phyloP scores from a whole-genome alignment of 2,888 invertebrate species.

The Amaurobius ferox region DNA sequence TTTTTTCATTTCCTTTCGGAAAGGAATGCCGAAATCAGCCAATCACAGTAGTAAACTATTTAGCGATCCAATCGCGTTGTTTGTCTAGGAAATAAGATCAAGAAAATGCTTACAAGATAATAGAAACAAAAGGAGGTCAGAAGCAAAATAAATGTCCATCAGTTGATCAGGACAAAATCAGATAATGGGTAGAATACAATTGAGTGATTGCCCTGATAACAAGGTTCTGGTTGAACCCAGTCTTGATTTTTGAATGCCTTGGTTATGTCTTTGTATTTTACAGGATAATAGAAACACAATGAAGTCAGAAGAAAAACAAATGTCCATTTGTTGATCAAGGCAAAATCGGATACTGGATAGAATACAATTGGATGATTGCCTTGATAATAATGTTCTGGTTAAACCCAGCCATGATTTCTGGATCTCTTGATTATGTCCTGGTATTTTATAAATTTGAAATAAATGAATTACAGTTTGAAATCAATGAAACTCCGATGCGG shows the following conservation, averaged over 20 bases:
- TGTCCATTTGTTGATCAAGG: background rate
- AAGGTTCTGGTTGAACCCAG: no score
- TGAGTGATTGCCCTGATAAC: background rate
- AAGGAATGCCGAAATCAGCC: background rate
- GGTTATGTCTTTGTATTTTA: no score
- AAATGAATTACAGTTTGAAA: no score
- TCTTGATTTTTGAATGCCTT: no score
- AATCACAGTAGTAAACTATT: background rate
- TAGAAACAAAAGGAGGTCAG: background rate
- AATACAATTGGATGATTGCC: background rate
- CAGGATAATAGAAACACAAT: background rate
- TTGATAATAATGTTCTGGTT: background rate
- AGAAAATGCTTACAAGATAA: background rate
- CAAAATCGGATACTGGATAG: background rate
- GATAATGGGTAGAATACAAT: background rate
- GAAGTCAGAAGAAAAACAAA: background rate
- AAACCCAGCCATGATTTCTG: no score
- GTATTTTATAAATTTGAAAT: no score
- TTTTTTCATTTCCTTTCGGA: no score
- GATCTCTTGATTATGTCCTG: no score
- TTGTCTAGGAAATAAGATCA: background rate
- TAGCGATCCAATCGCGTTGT: background rate
- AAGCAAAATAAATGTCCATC: background rate
- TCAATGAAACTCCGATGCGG: no score
- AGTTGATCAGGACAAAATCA: slow-evolving; percentile 4